Base-by-base conservation (phyloP, 1,140 invertebrate species). In the Aphelinus atriplicis region DNA sequence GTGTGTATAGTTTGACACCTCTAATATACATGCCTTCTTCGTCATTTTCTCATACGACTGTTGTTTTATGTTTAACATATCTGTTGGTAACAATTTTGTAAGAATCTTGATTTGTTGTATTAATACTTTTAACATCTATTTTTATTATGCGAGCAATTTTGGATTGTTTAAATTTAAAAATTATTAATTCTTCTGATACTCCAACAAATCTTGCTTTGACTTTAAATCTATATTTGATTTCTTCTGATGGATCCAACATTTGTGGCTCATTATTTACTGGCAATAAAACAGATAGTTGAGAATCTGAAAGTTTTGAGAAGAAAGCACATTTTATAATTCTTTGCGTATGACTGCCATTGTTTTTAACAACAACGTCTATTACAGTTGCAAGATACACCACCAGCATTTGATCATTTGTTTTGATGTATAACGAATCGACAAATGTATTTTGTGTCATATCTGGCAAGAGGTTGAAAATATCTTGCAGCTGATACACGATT, bases 361-460 rank as follows among this genome's bases (percentile, higher is more conserved):
- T 91, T 70, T 74, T 77, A 7, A 88, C 76, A 56, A 67, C 78
- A 3, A 88, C 61, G 10, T 73, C 82, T 55, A 86, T 2, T 3
- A 76, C 76, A 62, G 83, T 78, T 42, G 98, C 97, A 68, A 99
- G 88, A 87, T 99, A 99, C 10, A 99, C 97, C 10, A 99, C 98
- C 63, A 99, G 90, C 92, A 99, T 97, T 87, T 99, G 98, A 90
- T 99, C 98, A 86, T 99, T 99, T 10, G 98, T 99, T 90, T 99
- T 99, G n/a, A 99, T 94, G 82, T 98, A 98, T 73, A 99, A 91
- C 2, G 97, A 96, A 82, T 97, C 96, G 42, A 98, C 95, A 85
- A 99, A 99, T 63, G 94, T 93, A 63, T 94, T 95, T 84, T 95
- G 93, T 66, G 94, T 94, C 75, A 99, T 96, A 86, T 99, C 97